phyloP scores from a whole-genome alignment of 1,140 invertebrate genomes.

The Microplitis demolitor region DNA sequence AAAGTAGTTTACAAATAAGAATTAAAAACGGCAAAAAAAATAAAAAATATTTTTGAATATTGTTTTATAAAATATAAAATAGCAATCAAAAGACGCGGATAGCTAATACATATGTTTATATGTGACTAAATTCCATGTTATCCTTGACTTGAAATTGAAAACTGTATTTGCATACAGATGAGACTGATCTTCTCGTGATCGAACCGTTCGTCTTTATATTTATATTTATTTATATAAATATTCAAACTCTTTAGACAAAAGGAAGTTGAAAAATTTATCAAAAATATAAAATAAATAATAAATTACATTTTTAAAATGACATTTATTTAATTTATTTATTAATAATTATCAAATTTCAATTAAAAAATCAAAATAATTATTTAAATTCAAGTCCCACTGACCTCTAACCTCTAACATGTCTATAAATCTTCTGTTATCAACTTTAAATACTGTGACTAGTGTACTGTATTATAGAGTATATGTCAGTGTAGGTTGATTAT shows the following conservation, averaged over 20 bases:
- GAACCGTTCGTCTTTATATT: too few relatives aligned
- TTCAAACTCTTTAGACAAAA: too few relatives aligned
- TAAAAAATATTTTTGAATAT: too few relatives aligned
- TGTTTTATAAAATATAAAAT: neutral
- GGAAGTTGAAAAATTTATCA: too few relatives aligned
- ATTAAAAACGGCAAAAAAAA: too few relatives aligned
- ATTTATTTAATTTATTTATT: too few relatives aligned
- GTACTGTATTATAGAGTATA: too few relatives aligned
- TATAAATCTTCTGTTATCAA: neutral
- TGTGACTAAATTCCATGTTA: neutral
- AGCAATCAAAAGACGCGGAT: neutral
- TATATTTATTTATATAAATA: neutral
- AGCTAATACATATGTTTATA: neutral
- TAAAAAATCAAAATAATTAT: neutral
- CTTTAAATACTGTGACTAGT: neutral
- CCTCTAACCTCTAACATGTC: neutral
- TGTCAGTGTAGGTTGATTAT: too few relatives aligned
- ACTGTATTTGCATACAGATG: constrained; percentile 8
- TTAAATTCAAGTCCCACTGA: constrained; percentile 6
- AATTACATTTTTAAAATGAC: too few relatives aligned
- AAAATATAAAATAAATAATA: too few relatives aligned
- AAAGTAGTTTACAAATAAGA: too few relatives aligned
- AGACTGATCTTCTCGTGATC: neutral
- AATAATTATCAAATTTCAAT: neutral
- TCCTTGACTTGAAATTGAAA: constrained; percentile 12